These are phyloP conservation scores for Drosophila siamana DNA, from an alignment of 2,888 invertebrate genomes.

Conservation along the genomic window DNA sequence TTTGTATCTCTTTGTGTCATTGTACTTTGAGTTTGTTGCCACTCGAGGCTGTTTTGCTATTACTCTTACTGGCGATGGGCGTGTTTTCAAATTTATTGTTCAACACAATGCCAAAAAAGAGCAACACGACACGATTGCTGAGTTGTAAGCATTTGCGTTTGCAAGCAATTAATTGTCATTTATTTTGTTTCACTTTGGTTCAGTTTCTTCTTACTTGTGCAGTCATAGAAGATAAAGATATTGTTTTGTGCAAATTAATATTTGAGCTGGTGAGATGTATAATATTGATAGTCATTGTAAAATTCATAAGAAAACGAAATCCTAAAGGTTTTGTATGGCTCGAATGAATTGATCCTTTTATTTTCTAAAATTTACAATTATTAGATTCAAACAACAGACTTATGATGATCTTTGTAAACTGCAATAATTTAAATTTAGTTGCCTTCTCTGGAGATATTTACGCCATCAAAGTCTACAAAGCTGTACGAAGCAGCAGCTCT, in stretches of 20 bases:
- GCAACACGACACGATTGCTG: not conserved
- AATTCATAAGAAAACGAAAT: not conserved
- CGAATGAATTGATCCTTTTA: too few species aligned
- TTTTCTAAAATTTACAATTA: too few species aligned
- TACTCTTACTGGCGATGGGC: constrained; percentile 3
- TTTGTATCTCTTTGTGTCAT: constrained; percentile 18
- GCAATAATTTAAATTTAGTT: not conserved
- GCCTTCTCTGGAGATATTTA: too few species aligned
- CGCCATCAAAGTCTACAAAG: not conserved
- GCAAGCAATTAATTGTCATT: not conserved
- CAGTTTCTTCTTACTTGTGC: not conserved
- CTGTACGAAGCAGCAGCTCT: not conserved
- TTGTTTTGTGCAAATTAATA: not conserved
- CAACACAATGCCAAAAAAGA: not conserved
- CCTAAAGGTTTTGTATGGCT: too few species aligned
- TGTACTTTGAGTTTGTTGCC: constrained; percentile 41
- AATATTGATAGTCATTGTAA: not conserved
- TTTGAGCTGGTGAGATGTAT: too few species aligned
- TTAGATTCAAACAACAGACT: too few species aligned
- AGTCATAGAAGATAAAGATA: not conserved
- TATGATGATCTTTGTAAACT: not conserved
- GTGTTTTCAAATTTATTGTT: not conserved
- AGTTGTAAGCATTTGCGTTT: not conserved
- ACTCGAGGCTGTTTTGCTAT: constrained; percentile 26
- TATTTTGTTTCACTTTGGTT: not conserved